A percentile compares a stretch with the other conserved stretches of the same genome.
These are phyloP conservation scores for Anagyrus pseudococci DNA, from an alignment of 2,888 invertebrate species.

Conservation along the genomic window DNA sequence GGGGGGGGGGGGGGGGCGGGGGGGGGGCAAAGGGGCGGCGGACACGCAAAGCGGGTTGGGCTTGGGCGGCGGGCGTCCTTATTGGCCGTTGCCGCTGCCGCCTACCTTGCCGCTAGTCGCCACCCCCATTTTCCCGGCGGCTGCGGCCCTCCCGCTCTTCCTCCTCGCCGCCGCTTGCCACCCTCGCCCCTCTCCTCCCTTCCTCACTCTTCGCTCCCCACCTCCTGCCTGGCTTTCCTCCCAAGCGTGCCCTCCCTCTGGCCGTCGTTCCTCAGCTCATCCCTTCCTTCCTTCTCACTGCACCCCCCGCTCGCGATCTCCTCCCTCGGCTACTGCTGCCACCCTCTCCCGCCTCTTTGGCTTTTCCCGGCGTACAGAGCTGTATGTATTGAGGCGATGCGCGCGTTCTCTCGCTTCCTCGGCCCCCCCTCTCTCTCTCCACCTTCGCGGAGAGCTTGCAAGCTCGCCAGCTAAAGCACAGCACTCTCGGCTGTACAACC, in stretches of 20 bases:
- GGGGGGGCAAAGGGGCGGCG: conserved; percentile 48
- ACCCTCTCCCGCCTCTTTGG: neutral
- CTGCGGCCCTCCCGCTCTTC: conserved; percentile 40
- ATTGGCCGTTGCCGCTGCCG: conserved; percentile 51
- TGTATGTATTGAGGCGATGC: conserved; percentile 24
- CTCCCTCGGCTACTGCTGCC: too few relatives aligned
- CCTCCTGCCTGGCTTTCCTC: neutral
- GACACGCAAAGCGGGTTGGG: conserved; percentile 63
- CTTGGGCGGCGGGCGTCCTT: conserved; percentile 61
- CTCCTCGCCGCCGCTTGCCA: conserved; percentile 43
- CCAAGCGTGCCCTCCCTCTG: neutral
- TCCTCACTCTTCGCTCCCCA: conserved; percentile 1
- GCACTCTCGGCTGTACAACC: too few relatives aligned
- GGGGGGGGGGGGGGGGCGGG: too few relatives aligned
- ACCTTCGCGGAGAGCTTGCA: neutral
- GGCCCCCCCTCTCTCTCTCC: neutral
- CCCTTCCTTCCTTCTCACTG: neutral
- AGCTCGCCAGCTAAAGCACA: too few relatives aligned
- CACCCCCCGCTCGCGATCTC: too few relatives aligned
- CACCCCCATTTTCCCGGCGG: conserved; percentile 45
- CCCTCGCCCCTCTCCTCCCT: neutral
- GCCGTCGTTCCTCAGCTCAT: neutral
- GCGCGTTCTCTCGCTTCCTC: conserved; percentile 3
- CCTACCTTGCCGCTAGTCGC: conserved; percentile 31
- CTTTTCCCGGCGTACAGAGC: conserved; percentile 15